Evolutionary conservation across 1,140 invertebrate species (phyloP).

Genomic region (Sycophaga agraensis): DNA sequence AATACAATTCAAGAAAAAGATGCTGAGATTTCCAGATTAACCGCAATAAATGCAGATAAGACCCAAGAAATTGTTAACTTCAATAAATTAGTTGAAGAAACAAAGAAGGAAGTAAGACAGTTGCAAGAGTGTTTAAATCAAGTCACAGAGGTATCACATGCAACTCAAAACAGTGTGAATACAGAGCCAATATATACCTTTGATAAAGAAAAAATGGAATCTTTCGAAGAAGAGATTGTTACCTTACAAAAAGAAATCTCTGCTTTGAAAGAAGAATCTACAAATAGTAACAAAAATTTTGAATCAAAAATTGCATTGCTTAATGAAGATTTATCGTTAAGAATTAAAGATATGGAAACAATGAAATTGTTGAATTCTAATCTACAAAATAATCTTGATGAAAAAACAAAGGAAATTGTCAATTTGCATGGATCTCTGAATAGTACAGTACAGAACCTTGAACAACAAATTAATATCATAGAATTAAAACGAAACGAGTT

Average conservation of each 20-base stretch:
- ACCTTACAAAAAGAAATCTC: not conserved
- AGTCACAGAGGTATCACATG: not conserved
- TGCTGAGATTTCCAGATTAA: conserved; percentile 5
- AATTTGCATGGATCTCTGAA: conserved; percentile 13
- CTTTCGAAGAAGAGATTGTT: not conserved
- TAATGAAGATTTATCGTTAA: conserved; percentile 13
- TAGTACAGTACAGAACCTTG: conserved; percentile 10
- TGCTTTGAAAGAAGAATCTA: not conserved
- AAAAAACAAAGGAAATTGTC: conserved; percentile 24
- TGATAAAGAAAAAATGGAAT: not conserved
- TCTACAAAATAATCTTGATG: conserved; percentile 29
- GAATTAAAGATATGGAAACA: conserved; percentile 29
- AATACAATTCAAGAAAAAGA: conserved; percentile 17
- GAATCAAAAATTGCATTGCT: not conserved
- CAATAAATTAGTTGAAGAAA: conserved; percentile 23
- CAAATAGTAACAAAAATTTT: not conserved
- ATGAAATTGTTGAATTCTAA: conserved; percentile 25
- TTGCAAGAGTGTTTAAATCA: not conserved
- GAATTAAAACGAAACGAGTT: conserved; percentile 17
- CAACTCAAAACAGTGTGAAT: not conserved
- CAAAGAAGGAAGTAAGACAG: conserved; percentile 11
- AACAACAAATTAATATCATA: conserved; percentile 3
- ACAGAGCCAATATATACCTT: not conserved
- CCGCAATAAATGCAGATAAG: conserved; percentile 13
- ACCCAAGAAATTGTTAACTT: conserved; percentile 29